phyloP scores from a whole-genome alignment of 2,888 invertebrate species.

The Sarcophaga subvicina region DNA sequence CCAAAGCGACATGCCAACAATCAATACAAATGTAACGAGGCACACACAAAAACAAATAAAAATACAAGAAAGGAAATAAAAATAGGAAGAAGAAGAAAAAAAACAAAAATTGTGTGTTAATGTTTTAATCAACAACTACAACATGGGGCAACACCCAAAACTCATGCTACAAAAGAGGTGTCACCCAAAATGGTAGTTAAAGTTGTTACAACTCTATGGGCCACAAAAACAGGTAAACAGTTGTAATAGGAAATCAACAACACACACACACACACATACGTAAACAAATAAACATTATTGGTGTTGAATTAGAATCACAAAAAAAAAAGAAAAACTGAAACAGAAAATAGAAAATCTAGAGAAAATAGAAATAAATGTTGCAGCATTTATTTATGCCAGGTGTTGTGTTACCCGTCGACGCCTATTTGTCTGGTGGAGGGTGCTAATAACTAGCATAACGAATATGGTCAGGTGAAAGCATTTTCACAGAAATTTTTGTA shows the following conservation, averaged over 20 bases:
- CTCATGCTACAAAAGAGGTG: not conserved
- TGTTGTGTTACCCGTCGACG: constrained; percentile 34
- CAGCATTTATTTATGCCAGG: constrained; percentile 29
- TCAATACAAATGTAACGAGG: constrained; percentile 3
- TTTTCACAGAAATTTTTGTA: not conserved
- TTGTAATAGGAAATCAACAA: not conserved
- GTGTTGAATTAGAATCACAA: not conserved
- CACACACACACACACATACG: not conserved
- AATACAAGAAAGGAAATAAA: not conserved
- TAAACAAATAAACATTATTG: constrained; percentile 27
- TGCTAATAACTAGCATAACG: constrained; percentile 25
- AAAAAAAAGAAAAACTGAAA: not conserved
- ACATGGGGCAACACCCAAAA: not conserved
- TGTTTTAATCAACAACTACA: constrained; percentile 51
- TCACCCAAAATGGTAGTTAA: constrained; percentile 8
- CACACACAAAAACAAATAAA: constrained; percentile 14
- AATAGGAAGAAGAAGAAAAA: not conserved
- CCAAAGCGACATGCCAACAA: constrained; percentile 17
- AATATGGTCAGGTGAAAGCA: not conserved
- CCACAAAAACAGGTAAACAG: not conserved
- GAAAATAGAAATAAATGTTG: not conserved
- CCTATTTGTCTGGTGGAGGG: constrained; percentile 47
- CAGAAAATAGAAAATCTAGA: not conserved
- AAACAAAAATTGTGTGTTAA: constrained; percentile 51
- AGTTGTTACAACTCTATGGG: not conserved